Percentiles rank a stretch among this genome's conserved stretches.
phyloP scores from a whole-genome alignment of 2,113 vertebrate species.

The Serranochromis macrocephalus region DNA sequence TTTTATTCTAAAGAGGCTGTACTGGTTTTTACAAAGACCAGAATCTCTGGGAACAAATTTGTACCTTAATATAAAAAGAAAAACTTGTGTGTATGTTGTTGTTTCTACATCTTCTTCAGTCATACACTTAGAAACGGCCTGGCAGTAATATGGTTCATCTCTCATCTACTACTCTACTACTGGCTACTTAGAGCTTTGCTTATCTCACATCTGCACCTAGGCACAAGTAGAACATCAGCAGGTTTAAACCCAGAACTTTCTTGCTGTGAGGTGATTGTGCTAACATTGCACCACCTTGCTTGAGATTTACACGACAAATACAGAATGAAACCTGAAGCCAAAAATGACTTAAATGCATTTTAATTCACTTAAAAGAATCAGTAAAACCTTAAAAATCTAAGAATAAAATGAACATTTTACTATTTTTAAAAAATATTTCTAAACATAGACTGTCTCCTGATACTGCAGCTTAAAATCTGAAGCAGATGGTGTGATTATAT shows the following conservation, averaged over 20 bases:
- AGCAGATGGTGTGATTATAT: background rate
- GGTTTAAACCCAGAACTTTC: background rate
- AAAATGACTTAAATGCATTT: background rate
- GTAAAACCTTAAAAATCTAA: background rate
- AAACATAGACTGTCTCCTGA: background rate
- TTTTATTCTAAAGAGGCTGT: background rate
- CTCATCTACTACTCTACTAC: background rate
- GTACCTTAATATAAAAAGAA: background rate
- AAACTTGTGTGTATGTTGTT: background rate
- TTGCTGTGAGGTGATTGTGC: background rate
- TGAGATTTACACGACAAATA: background rate
- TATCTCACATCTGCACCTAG: background rate
- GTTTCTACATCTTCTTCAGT: background rate
- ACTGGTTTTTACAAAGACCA: background rate
- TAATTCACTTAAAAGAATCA: background rate
- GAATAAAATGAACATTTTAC: background rate
- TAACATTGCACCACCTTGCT: background rate
- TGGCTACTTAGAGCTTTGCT: background rate
- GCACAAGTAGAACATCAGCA: background rate
- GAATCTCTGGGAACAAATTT: background rate
- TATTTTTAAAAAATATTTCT: background rate
- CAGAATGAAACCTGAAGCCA: background rate
- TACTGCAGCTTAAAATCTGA: background rate
- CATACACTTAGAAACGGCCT: background rate
- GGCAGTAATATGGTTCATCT: background rate